Conservation (phyloP, 2,888 invertebrate genomes). For the Hyposoter dolosus region DNA sequence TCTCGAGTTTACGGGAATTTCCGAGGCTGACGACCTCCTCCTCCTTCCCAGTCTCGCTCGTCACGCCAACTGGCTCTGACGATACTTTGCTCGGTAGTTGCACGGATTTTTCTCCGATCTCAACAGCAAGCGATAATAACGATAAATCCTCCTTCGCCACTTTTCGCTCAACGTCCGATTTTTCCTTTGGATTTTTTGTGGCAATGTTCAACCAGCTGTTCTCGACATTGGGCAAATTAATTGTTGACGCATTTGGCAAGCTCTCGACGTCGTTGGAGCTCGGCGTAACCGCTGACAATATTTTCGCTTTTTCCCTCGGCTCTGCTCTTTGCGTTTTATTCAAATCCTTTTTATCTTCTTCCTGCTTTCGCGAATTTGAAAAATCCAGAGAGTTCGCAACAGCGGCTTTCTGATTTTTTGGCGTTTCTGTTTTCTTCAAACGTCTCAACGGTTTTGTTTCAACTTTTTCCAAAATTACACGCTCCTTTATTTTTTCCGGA, state of each 20-base stretch:
- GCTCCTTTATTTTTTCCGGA: neutral
- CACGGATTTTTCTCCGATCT: slow-evolving; percentile 34
- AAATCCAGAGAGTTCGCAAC: slow-evolving; percentile 22
- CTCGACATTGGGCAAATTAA: slow-evolving; percentile 68
- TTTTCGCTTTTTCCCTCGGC: neutral
- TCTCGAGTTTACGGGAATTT: slow-evolving; percentile 9
- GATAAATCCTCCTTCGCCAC: slow-evolving; percentile 14
- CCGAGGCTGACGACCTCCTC: slow-evolving; percentile 40
- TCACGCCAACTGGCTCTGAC: slow-evolving; percentile 34
- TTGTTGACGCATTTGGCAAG: slow-evolving; percentile 78
- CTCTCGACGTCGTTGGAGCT: slow-evolving; percentile 41
- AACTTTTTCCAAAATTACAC: slow-evolving; percentile 1
- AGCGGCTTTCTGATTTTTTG: slow-evolving; percentile 26
- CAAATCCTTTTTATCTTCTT: slow-evolving; percentile 28
- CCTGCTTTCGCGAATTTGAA: slow-evolving; percentile 11
- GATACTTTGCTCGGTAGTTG: slow-evolving; percentile 22
- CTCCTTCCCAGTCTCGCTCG: neutral
- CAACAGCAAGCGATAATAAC: neutral
- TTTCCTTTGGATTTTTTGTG: slow-evolving; percentile 15
- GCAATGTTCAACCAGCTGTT: slow-evolving; percentile 2
- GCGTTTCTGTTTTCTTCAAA: slow-evolving; percentile 26
- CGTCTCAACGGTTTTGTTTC: slow-evolving; percentile 20
- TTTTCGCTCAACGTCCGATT: neutral
- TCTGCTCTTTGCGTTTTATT: neutral
- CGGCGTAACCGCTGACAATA: slow-evolving; percentile 31